A percentile compares a stretch with the other conserved stretches of the same genome.
Evolutionary conservation across 2,888 invertebrate genomes (phyloP).

Genomic region (Habroteleia sp.): DNA sequence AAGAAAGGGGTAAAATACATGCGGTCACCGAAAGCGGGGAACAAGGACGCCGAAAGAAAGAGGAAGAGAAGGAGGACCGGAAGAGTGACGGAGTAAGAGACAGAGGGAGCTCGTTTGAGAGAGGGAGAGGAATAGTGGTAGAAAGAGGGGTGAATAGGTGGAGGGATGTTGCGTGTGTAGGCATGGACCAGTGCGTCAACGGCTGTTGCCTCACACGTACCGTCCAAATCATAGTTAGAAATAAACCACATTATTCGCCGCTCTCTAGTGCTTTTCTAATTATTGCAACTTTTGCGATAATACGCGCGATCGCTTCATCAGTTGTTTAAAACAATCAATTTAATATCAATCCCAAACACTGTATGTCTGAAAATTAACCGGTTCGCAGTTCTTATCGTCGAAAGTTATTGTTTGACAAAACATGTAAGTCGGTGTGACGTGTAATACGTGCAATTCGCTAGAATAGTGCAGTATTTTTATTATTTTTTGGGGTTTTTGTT

Average conservation of each 20-base stretch:
- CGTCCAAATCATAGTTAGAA: constrained; percentile 80
- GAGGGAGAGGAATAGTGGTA: constrained; percentile 70
- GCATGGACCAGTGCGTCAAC: constrained; percentile 82
- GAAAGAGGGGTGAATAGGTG: constrained; percentile 72
- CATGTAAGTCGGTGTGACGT: constrained; percentile 38
- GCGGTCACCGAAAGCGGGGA: constrained; percentile 56
- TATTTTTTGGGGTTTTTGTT: too few relatives aligned
- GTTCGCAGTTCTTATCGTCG: not conserved
- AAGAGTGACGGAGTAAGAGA: constrained; percentile 63
- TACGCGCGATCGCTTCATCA: constrained; percentile 3
- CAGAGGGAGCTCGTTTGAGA: constrained; percentile 64
- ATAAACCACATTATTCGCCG: constrained; percentile 61
- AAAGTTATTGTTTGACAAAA: not conserved
- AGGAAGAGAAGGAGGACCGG: constrained; percentile 61
- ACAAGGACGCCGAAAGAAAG: constrained; percentile 63
- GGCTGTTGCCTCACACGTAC: constrained; percentile 81
- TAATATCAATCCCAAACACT: not conserved
- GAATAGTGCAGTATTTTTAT: constrained; percentile 3
- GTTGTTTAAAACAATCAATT: not conserved
- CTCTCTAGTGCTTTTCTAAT: constrained; percentile 42
- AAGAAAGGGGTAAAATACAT: constrained; percentile 63
- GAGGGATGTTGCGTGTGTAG: constrained; percentile 80
- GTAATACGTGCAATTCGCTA: constrained; percentile 23
- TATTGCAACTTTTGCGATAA: constrained; percentile 18
- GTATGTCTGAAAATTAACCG: constrained; percentile 2